Evolutionary conservation across 2,113 vertebrate species (phyloP).

Genomic region (Tretioscincus oriximinensis): DNA sequence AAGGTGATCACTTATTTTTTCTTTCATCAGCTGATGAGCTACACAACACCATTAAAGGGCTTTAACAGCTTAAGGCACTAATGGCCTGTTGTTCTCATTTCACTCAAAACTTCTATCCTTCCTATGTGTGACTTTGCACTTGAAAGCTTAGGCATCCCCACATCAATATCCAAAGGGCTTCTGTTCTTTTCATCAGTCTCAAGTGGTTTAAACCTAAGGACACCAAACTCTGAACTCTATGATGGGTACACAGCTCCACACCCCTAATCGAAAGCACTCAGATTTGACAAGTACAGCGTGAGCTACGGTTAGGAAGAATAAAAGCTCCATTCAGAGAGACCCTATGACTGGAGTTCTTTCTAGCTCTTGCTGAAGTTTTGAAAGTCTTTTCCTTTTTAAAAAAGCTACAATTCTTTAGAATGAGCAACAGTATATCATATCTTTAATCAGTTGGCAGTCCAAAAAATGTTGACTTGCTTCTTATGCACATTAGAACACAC

Average conservation of each 20-base stretch:
- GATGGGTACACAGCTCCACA: not conserved
- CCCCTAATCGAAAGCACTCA: slow-evolving; percentile 38
- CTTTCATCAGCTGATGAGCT: slow-evolving; percentile 39
- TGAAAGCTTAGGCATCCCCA: slow-evolving; percentile 47
- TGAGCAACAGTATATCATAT: not conserved
- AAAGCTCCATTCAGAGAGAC: not conserved
- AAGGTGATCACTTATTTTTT: slow-evolving; percentile 8
- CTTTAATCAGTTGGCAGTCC: too few species aligned
- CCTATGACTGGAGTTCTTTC: not conserved
- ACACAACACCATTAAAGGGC: slow-evolving; percentile 29
- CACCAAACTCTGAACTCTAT: not conserved
- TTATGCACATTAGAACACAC: too few species aligned
- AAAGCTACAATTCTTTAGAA: not conserved
- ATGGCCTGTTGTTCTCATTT: slow-evolving; percentile 28
- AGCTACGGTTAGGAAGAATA: not conserved
- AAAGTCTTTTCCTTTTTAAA: not conserved
- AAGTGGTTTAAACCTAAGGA: slow-evolving; percentile 21
- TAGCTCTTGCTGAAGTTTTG: not conserved
- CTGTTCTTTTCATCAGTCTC: slow-evolving; percentile 38
- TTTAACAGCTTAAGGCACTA: slow-evolving; percentile 40
- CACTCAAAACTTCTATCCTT: slow-evolving; percentile 34
- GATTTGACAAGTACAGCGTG: slow-evolving; percentile 38
- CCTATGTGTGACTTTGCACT: slow-evolving; percentile 26
- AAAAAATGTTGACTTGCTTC: too few species aligned
- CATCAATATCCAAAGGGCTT: slow-evolving; percentile 42